A percentile compares a stretch with the other conserved stretches of the same genome.
These are phyloP conservation scores for Gallinago media DNA, from an alignment of 2,113 vertebrate species.

Conservation along the genomic window DNA sequence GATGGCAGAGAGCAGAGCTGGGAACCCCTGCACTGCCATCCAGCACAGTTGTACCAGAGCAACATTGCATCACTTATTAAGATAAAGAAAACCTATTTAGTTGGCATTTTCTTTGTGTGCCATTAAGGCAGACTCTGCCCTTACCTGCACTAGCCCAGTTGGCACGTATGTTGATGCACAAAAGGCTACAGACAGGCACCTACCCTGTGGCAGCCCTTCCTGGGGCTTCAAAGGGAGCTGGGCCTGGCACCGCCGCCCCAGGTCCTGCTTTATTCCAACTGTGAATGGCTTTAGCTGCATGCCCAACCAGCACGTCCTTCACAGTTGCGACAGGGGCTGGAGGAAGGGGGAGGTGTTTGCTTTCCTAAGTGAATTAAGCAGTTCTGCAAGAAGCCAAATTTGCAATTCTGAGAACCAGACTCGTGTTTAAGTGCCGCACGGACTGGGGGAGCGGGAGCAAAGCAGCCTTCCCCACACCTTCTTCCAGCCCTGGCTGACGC, in stretches of 20 bases:
- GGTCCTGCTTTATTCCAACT: conserved; percentile 6
- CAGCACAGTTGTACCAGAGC: rapidly evolving
- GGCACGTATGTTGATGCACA: background rate
- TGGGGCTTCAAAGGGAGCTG: background rate
- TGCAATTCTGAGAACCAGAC: background rate
- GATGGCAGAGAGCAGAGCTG: background rate
- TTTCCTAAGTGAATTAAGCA: background rate
- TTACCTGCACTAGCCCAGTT: background rate
- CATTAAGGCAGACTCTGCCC: background rate
- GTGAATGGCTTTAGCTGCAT: background rate
- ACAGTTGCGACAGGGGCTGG: background rate
- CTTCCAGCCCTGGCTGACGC: rapidly evolving
- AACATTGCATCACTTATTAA: background rate
- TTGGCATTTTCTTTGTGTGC: conserved; percentile 28
- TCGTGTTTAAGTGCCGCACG: background rate
- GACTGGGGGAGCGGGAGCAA: background rate
- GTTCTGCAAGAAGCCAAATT: background rate
- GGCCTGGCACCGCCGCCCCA: background rate
- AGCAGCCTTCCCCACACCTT: background rate
- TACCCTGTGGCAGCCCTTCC: background rate
- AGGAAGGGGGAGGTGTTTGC: background rate
- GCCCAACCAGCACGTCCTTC: background rate
- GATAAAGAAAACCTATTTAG: conserved; percentile 46
- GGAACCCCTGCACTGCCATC: background rate
- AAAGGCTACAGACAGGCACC: conserved; percentile 1